A percentile compares a stretch with the other conserved stretches of the same genome.
Conservation (phyloP, 2,113 vertebrate species). For the Amphiprion ocellaris region DNA sequence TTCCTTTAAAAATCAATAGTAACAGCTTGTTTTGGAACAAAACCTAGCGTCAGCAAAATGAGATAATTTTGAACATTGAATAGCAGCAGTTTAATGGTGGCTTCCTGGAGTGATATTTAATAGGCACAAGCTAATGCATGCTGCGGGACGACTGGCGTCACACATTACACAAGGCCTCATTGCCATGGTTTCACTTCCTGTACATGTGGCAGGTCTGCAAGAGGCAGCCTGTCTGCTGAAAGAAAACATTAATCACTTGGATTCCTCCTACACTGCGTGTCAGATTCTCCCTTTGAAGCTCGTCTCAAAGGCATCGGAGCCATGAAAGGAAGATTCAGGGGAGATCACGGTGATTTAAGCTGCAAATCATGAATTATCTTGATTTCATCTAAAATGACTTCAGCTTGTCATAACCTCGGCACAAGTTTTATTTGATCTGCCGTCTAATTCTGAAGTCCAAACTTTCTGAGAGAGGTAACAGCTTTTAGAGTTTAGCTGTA, state of each 20-base stretch:
- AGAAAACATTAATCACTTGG: constrained; percentile 37
- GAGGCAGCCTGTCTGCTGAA: constrained; percentile 52
- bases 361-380: neutral
- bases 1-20: too few species aligned
- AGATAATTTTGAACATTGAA: neutral
- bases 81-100: neutral
- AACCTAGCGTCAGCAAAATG: neutral
- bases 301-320: constrained; percentile 31
- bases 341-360: constrained; percentile 44
- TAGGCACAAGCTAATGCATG: constrained; percentile 34
- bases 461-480: neutral
- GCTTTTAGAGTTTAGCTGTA: neutral
- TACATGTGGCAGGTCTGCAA: constrained; percentile 76
- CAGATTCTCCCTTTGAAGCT: constrained; percentile 42
- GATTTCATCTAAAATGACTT: constrained; percentile 29
- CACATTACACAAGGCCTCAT: constrained; percentile 60
- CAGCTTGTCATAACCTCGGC: constrained; percentile 1
- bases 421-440: constrained; percentile 12
- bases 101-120: constrained; percentile 39
- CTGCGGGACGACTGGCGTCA: constrained; percentile 50
- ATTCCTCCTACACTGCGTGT: constrained; percentile 45
- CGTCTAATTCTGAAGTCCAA: neutral
- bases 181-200: constrained; percentile 81
- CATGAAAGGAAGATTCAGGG: constrained; percentile 23
- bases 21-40: neutral